Percentiles rank a stretch among this genome's conserved stretches.
These are phyloP conservation scores for Pampus argenteus DNA, from an alignment of 2,797 vertebrate species.

Conservation along the genomic window DNA sequence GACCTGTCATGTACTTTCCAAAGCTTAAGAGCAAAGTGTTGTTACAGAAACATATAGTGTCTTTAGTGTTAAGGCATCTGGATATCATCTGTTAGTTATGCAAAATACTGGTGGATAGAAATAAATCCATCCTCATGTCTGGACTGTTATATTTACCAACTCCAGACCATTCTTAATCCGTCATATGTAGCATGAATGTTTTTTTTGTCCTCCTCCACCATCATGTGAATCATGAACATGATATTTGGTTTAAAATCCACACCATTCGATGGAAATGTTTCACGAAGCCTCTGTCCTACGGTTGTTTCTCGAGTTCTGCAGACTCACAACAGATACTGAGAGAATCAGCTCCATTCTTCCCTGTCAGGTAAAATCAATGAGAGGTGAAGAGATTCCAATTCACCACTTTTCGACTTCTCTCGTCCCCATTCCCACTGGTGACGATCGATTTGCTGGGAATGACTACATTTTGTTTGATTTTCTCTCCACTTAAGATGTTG, in stretches of 20 bases:
- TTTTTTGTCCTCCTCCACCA: too few species aligned
- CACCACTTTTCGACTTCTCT: conserved; percentile 9
- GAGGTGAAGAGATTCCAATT: conserved; percentile 54
- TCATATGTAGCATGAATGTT: too few species aligned
- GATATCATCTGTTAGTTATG: not conserved
- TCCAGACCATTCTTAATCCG: too few species aligned
- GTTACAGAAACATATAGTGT: too few species aligned
- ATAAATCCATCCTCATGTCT: too few species aligned
- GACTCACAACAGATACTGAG: conserved; percentile 20
- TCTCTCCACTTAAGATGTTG: conserved; percentile 37
- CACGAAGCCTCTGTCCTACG: not conserved
- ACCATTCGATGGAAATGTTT: not conserved
- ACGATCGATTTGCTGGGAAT: conserved; percentile 51
- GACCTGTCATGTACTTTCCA: too few species aligned
- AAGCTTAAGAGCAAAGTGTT: too few species aligned
- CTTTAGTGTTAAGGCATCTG: too few species aligned
- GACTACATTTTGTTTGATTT: conserved; percentile 63
- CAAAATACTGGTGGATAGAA: not conserved
- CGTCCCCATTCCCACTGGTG: conserved; percentile 21
- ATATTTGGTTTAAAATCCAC: not conserved
- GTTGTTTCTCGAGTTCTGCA: conserved; percentile 23
- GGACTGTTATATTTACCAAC: too few species aligned
- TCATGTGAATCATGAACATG: not conserved
- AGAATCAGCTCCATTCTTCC: conserved; percentile 44
- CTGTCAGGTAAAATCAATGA: conserved; percentile 60